Evolutionary conservation across 2,113 vertebrate species (phyloP), one percentile per base, ranked within the genome.

Genomic region (Zeus faber): DNA sequence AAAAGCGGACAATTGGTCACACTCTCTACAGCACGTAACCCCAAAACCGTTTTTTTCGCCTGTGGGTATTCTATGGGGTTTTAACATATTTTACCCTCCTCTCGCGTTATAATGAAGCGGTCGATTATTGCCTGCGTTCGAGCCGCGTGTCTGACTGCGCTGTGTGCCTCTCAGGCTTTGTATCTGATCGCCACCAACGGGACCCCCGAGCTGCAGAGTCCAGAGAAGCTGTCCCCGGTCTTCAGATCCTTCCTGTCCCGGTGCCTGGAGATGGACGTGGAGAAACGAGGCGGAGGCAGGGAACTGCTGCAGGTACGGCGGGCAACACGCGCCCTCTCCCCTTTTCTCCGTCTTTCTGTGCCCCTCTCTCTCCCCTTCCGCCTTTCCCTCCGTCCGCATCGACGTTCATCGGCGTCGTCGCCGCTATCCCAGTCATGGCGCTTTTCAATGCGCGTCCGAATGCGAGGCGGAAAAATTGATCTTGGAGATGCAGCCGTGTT

Each of bases 181-280:
- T 90, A 90, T 80, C 77, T 90, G 65, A 90, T 90, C 1, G 89
- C 89, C 75, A 90, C 89, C 64, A 90, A 90, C 1, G 89, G 89
- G 40, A 90, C 89, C 20, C 89, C 89, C 6, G 89, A 90, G 84
- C 85, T 90, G 16, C 89, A 90, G 70, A 89, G 74, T 73, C 89
- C 89, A 45, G 89, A 90, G 82, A 90, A 90, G 65, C 33, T 90
- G 50, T 88, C 89, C 1, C 85, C 84, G 0, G 72, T 88, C 59
- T 90, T 90, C 78, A 84, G 66, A 50, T 81, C 80, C 52, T 90
- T 89, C 74, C 74, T 90, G 66, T 82, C 85, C 26, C 85, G 85
- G 70, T 89, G 85, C 52, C 79, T 90, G 51, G 89, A 90, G 74
- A 90, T 90, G 89, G 89, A 90, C 0, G 89, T 90, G 66, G 89